phyloP scores from a whole-genome alignment of 2,888 invertebrate genomes.

The Drosophila anomalata region DNA sequence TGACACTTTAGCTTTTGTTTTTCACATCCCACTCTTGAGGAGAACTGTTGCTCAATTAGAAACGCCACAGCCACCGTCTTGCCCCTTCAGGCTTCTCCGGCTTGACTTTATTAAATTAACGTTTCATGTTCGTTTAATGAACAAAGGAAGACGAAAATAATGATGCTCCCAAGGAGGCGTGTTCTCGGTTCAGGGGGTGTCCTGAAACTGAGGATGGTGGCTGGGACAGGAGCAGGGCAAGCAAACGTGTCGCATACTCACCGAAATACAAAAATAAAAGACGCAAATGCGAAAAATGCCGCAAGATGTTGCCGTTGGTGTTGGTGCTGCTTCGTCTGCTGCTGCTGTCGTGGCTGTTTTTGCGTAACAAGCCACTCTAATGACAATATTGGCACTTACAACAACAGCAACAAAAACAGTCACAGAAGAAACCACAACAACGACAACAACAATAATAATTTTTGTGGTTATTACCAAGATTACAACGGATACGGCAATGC shows the following conservation, averaged over 20 bases:
- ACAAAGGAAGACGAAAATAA: conserved; percentile 78
- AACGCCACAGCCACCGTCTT: conserved; percentile 32
- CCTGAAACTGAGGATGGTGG: neutral
- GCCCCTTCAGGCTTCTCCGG: conserved; percentile 44
- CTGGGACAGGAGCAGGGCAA: conserved; percentile 1
- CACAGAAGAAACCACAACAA: conserved; percentile 35
- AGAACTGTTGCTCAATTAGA: conserved; percentile 45
- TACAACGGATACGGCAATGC: conserved; percentile 66
- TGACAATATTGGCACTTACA: conserved; percentile 80
- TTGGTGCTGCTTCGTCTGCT: neutral
- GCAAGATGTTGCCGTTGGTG: conserved; percentile 71
- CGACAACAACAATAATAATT: conserved; percentile 73
- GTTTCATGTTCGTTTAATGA: conserved; percentile 80
- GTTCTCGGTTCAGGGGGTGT: conserved; percentile 6
- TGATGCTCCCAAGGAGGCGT: conserved; percentile 67
- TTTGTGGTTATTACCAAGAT: conserved; percentile 80
- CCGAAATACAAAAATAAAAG: conserved; percentile 71
- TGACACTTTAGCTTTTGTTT: conserved; percentile 5
- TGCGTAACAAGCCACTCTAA: conserved; percentile 79
- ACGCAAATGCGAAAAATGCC: conserved; percentile 69
- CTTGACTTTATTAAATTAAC: conserved; percentile 79
- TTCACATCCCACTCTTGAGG: neutral
- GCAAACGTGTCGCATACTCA: conserved; percentile 71
- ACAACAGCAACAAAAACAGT: conserved; percentile 63
- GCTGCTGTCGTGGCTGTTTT: conserved; percentile 57